phyloP scores from a whole-genome alignment of 92 coral and sea anemone genomes.

The Palythoa caribaeorum region DNA sequence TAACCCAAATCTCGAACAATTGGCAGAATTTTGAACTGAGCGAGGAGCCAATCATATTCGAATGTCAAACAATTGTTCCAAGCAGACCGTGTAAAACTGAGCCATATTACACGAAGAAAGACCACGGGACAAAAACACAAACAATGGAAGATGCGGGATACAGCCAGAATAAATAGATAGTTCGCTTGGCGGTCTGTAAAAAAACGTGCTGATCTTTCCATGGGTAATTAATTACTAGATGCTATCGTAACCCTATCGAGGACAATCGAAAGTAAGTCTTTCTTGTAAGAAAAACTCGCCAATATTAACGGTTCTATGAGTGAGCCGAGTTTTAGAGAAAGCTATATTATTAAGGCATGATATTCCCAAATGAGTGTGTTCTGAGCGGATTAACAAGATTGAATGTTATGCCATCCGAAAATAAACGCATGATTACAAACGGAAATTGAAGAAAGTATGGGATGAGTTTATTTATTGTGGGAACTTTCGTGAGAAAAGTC shows the following conservation, averaged over 20 bases:
- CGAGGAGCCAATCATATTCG: constrained; percentile 28
- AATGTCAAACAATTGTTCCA: constrained; percentile 21
- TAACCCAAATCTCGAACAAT: constrained; percentile 23
- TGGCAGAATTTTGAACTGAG: not conserved
- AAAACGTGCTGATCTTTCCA: not conserved
- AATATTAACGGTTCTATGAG: not conserved
- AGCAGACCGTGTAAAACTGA: constrained; percentile 2
- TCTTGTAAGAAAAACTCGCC: not conserved
- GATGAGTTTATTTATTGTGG: constrained; percentile 2
- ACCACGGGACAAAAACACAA: constrained; percentile 42
- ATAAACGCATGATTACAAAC: constrained; percentile 13
- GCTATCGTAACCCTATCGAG: not conserved
- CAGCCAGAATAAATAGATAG: constrained; percentile 9
- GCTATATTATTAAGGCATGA: not conserved
- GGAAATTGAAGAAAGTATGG: not conserved
- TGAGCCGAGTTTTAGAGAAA: not conserved
- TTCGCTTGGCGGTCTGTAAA: constrained; percentile 17
- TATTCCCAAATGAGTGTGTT: not conserved
- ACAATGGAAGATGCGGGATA: constrained; percentile 5
- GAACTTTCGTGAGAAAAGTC: constrained; percentile 43
- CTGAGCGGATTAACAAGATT: not conserved
- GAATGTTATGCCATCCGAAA: not conserved
- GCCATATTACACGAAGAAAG: not conserved
- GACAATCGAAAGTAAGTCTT: not conserved
- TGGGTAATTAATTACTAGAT: not conserved